These are phyloP conservation scores for Spheniscus mendiculus DNA, from an alignment of 2,113 vertebrate genomes.

Conservation along the genomic window DNA sequence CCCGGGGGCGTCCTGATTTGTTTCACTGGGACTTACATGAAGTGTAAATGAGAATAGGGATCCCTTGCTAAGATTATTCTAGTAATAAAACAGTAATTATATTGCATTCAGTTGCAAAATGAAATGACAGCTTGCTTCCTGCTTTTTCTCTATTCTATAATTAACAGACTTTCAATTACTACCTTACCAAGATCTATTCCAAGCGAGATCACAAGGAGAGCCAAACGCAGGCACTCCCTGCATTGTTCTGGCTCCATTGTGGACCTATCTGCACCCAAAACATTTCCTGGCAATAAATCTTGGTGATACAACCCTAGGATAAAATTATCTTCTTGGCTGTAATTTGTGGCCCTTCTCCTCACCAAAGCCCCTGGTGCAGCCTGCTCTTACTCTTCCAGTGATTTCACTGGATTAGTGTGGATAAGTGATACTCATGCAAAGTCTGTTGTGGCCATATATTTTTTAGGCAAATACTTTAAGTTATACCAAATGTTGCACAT, in stretches of 20 bases:
- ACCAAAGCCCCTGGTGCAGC: background rate
- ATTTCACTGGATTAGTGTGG: background rate
- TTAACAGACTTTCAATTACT: constrained; percentile 26
- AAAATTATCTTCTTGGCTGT: background rate
- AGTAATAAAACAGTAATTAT: constrained; percentile 12
- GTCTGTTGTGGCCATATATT: background rate
- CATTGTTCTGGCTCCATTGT: background rate
- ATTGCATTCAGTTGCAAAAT: constrained; percentile 5
- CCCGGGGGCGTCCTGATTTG: background rate
- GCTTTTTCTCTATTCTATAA: background rate
- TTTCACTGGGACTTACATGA: background rate
- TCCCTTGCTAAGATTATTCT: background rate
- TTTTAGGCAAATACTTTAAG: background rate
- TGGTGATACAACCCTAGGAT: background rate
- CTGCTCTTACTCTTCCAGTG: background rate
- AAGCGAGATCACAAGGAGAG: background rate
- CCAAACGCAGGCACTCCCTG: background rate
- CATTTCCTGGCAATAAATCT: background rate
- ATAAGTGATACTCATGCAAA: background rate
- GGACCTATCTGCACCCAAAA: background rate
- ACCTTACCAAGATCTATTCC: background rate
- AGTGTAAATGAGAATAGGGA: background rate
- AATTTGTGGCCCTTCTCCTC: background rate
- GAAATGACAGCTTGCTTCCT: constrained; percentile 31
- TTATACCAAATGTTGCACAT: background rate